Evolutionary conservation across 2,797 vertebrate species (phyloP).

Genomic region (Sphenopsis melanotis): DNA sequence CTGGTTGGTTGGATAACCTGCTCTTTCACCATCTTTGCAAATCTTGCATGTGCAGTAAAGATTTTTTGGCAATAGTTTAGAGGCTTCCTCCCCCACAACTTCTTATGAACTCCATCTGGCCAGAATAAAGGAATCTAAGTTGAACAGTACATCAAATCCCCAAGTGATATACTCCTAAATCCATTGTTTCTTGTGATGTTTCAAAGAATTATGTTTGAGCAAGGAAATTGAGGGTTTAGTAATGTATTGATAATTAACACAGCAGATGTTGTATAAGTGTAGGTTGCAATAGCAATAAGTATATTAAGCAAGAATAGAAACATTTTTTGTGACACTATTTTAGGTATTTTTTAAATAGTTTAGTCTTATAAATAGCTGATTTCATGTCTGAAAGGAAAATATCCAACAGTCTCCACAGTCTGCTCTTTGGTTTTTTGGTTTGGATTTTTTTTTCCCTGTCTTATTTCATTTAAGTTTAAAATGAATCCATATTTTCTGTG

Average conservation of each 20-base stretch:
- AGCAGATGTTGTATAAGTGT: conserved; percentile 42
- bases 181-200: conserved; percentile 25
- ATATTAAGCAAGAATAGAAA: background rate
- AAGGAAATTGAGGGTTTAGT: conserved; percentile 41
- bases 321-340: background rate
- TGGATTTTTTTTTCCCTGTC: background rate
- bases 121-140: conserved; percentile 17
- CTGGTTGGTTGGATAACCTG: background rate
- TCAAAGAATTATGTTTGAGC: conserved; percentile 31
- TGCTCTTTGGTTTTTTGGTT: background rate
- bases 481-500: conserved; percentile 30
- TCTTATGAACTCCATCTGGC: conserved; percentile 50
- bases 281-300: background rate
- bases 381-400: background rate
- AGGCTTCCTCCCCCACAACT: background rate
- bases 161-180: conserved; percentile 32
- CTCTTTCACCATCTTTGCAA: background rate
- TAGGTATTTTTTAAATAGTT: background rate
- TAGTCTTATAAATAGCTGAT: background rate
- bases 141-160: conserved; percentile 16
- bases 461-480: background rate
- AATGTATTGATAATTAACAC: conserved; percentile 52
- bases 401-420: background rate
- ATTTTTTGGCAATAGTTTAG: conserved; percentile 46
- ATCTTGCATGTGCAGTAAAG: background rate